A percentile compares a stretch with the other conserved stretches of the same genome.
Evolutionary conservation across 2,797 vertebrate species (phyloP).

Genomic region (Pangasius larnaudii): DNA sequence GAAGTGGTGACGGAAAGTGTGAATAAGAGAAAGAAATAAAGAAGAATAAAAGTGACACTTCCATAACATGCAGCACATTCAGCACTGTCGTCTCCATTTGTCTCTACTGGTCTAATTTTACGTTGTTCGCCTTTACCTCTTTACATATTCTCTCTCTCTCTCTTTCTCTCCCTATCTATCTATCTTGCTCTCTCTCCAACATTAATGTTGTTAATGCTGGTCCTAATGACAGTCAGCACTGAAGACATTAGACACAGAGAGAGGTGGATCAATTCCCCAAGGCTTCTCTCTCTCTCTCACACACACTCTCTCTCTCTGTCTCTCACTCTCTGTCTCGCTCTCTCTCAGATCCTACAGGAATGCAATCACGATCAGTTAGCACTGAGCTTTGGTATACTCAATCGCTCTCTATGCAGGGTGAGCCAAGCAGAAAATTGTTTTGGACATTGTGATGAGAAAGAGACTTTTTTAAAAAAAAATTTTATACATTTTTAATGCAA

Average conservation of each 20-base stretch:
- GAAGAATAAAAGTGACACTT: slow-evolving; percentile 28
- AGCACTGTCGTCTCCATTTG: slow-evolving; percentile 8
- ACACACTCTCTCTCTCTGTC: neutral
- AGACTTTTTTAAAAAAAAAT: slow-evolving; percentile 72
- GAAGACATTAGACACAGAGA: slow-evolving; percentile 63
- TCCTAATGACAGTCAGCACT: slow-evolving; percentile 72
- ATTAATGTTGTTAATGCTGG: slow-evolving; percentile 75
- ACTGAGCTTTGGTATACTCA: slow-evolving; percentile 57
- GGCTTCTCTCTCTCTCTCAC: neutral
- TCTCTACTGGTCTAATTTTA: slow-evolving; percentile 11
- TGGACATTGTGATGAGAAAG: slow-evolving; percentile 75
- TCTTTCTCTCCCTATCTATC: slow-evolving; percentile 56
- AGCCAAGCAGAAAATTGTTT: slow-evolving; percentile 84
- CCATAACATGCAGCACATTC: neutral
- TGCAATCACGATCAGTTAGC: slow-evolving; percentile 78
- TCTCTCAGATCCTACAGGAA: slow-evolving; percentile 74
- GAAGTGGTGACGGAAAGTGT: neutral
- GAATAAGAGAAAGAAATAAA: slow-evolving; percentile 19
- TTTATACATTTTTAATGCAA: slow-evolving; percentile 82
- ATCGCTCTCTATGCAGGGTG: slow-evolving; percentile 58
- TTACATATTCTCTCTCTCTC: neutral
- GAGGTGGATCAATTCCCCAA: slow-evolving; percentile 70
- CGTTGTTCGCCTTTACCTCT: neutral
- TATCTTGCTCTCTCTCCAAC: slow-evolving; percentile 67
- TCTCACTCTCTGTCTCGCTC: slow-evolving; percentile 36